Evolutionary conservation across 2,797 vertebrate species (phyloP).

Genomic region (Esox lucius): DNA sequence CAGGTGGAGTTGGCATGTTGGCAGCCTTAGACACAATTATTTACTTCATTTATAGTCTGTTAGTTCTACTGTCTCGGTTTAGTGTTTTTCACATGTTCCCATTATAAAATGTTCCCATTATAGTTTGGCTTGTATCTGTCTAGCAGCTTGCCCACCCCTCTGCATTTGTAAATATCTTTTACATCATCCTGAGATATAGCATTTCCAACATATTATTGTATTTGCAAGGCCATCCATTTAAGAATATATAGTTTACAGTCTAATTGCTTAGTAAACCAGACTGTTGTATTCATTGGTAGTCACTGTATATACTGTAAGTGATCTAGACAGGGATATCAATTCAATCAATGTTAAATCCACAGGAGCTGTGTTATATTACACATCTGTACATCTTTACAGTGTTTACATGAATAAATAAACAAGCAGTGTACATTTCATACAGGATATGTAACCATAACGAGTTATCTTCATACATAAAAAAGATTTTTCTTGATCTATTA

Average conservation of each 20-base stretch:
- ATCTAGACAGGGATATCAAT: background rate
- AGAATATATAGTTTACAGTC: background rate
- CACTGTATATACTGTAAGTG: background rate
- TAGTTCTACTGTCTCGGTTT: background rate
- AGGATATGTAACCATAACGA: constrained; percentile 65
- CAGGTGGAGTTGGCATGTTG: background rate
- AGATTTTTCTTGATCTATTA: constrained; percentile 27
- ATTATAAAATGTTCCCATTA: background rate
- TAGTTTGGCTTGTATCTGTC: background rate
- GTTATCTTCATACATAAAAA: constrained; percentile 51
- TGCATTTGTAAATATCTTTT: background rate
- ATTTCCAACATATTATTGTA: background rate
- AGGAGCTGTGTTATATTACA: constrained; percentile 73
- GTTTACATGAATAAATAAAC: constrained; percentile 58
- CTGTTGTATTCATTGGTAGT: background rate
- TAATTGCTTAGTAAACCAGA: background rate
- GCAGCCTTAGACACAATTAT: background rate
- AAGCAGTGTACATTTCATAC: constrained; percentile 63
- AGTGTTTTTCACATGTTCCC: background rate
- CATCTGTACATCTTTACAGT: constrained; percentile 49
- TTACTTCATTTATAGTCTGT: background rate
- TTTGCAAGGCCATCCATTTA: background rate
- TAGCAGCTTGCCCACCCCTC: background rate
- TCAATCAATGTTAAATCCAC: background rate
- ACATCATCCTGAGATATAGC: background rate